These are phyloP conservation scores for Rhyacichthys aspro DNA, from an alignment of 2,797 vertebrate species.

Conservation along the genomic window DNA sequence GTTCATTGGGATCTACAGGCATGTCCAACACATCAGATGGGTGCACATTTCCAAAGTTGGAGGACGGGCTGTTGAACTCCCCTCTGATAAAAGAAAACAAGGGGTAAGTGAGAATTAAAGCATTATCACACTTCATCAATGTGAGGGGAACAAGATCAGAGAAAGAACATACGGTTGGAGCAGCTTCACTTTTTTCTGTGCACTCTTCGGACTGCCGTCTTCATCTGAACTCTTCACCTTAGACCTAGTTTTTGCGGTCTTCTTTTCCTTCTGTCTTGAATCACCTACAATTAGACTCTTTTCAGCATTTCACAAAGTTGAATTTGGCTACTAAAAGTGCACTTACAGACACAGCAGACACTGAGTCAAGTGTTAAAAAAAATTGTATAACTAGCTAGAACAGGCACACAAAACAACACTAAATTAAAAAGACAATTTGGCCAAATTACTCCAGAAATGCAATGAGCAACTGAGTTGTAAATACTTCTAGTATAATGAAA, in stretches of 20 bases:
- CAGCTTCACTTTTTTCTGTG: slow-evolving; percentile 94
- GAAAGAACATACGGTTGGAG: slow-evolving; percentile 70
- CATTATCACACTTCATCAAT: neutral
- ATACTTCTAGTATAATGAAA: too few species aligned
- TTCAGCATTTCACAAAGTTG: neutral
- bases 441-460: too few species aligned
- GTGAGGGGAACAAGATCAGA: neutral
- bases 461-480: too few species aligned
- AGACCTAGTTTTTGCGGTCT: slow-evolving; percentile 89
- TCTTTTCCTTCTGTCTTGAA: slow-evolving; percentile 93
- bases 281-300: slow-evolving; percentile 71
- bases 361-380: too few species aligned
- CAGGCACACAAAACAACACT: too few species aligned
- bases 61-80: slow-evolving; percentile 89
- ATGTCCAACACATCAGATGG: slow-evolving; percentile 98
- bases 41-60: slow-evolving; percentile 94
- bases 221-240: slow-evolving; percentile 96
- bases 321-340: neutral
- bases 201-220: slow-evolving; percentile 88
- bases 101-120: neutral
- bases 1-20: slow-evolving; percentile 99
- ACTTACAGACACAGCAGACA: neutral
- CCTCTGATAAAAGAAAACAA: slow-evolving; percentile 77
- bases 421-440: too few species aligned
- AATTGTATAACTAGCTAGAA: too few species aligned